Evolutionary conservation across 2,888 invertebrate species (phyloP).

Genomic region (Agriopis leucophaearia): DNA sequence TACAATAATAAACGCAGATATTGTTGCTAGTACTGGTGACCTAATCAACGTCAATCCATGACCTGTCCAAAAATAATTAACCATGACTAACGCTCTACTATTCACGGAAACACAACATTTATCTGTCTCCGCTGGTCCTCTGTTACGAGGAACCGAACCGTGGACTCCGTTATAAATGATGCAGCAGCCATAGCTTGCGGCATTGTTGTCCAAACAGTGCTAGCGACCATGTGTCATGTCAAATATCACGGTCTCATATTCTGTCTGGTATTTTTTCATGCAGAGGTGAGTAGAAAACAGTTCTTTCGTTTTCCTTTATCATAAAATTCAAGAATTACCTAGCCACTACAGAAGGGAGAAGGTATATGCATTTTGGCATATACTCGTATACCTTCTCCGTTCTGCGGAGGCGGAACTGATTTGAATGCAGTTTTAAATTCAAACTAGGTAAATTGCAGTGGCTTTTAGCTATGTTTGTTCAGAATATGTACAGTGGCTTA

Average conservation of each 20-base stretch:
- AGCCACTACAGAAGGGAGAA: too few relatives aligned
- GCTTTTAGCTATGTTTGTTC: too few relatives aligned
- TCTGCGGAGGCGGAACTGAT: too few relatives aligned
- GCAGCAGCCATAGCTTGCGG: conserved; percentile 36
- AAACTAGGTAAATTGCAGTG: too few relatives aligned
- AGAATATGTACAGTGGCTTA: too few relatives aligned
- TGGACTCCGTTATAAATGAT: conserved; percentile 61
- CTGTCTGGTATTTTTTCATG: conserved; percentile 56
- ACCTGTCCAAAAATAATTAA: conserved; percentile 27
- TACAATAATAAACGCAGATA: not conserved
- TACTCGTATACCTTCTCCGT: too few relatives aligned
- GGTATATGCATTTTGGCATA: too few relatives aligned
- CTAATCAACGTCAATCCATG: conserved; percentile 17
- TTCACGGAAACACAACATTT: conserved; percentile 30
- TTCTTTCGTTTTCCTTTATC: conserved; percentile 36
- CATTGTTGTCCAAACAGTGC: conserved; percentile 53
- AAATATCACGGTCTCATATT: conserved; percentile 57
- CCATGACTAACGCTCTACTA: conserved; percentile 23
- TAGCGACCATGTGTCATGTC: conserved; percentile 62
- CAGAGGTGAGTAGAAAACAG: conserved; percentile 60
- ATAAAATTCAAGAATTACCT: not conserved
- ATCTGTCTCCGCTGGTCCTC: conserved; percentile 44
- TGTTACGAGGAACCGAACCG: conserved; percentile 57
- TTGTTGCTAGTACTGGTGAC: not conserved
- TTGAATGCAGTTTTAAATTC: too few relatives aligned